Conservation (phyloP, 92 coral and sea anemone species). For the Phenganax stokvisi region DNA sequence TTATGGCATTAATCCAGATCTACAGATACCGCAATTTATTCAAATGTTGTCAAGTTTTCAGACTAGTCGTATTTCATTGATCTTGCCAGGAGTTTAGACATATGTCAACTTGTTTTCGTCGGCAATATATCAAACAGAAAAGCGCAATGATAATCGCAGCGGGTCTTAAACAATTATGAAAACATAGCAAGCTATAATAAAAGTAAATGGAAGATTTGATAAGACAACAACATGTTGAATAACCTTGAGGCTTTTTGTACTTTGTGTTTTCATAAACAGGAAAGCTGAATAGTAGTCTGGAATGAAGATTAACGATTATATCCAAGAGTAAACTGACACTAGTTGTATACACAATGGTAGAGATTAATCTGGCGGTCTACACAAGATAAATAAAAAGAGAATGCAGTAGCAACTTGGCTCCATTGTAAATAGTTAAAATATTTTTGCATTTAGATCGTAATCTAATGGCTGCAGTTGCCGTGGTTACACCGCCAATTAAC, state of each 20-base stretch:
- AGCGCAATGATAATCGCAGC: background rate
- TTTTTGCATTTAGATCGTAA: background rate
- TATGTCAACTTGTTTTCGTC: constrained; percentile 16
- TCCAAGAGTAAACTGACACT: background rate
- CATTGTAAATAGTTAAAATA: background rate
- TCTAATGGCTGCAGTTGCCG: constrained; percentile 7
- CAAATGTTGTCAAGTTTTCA: background rate
- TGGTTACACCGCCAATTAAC: background rate
- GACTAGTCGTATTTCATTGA: constrained; percentile 4
- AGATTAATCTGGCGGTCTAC: background rate
- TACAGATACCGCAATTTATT: background rate
- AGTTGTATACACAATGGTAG: background rate
- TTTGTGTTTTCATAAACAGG: constrained; percentile 18
- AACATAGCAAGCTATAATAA: background rate
- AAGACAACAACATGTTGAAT: constrained; percentile 1
- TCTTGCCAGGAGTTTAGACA: background rate
- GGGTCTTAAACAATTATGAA: background rate
- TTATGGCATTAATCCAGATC: constrained; percentile 20
- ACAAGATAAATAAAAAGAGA: background rate
- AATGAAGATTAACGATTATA: background rate
- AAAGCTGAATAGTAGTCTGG: constrained; percentile 5
- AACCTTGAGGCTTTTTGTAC: background rate
- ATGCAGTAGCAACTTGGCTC: background rate
- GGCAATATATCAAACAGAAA: constrained; percentile 16
- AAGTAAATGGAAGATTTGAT: constrained; percentile 18